Evolutionary conservation across 2,113 vertebrate genomes (phyloP), one percentile per base, ranked within the genome.

Genomic region (Myanophis thanlyinensis): DNA sequence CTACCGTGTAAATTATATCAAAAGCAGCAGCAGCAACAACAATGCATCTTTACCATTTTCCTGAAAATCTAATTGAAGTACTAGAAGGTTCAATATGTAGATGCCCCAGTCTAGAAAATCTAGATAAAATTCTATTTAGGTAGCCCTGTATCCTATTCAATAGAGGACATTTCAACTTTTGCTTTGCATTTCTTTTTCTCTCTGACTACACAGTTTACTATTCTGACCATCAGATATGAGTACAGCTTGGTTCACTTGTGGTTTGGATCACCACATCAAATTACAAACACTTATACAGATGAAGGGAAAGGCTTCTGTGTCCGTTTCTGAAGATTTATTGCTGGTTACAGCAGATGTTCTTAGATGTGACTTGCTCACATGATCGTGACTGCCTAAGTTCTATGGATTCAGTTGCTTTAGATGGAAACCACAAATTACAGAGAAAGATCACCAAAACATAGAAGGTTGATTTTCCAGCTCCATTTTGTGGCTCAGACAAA

Each of bases 401-500:
- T 80, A 80, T 44, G 73, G 44, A 44, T 80, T 80, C 35, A 23
- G 73, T 80, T 80, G 35, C 35, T 80, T 80, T 80, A 80, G 35
- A 44, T 44, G 35, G 22, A 80, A 80, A 80, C 73, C 73, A 80
- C 73, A 9, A 80, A 80, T 80, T 80, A 22, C 35, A 44, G 20
- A 80, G 18, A 40, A 80, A 22, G n/a, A 22, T 44, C 11, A 59
- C 85, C 93, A 67, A 88, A 93, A 93, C 92, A 91, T 47, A 51
- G 20, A 8, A 35, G 18, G 35, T 9, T 10, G 10, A 56, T 47
- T 85, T 47, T 47, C 25, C 94, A 93, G 93, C 95, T 93, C 95
- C 93, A 94, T 84, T 89, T 93, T 96, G 93, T 97, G 96, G 94
- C 95, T 97, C 94, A 95, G 95, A 91, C 94, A 97, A 97, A 97